Evolutionary conservation across 2,888 invertebrate species (phyloP).

Genomic region (Coronaproctus castanopsis): DNA sequence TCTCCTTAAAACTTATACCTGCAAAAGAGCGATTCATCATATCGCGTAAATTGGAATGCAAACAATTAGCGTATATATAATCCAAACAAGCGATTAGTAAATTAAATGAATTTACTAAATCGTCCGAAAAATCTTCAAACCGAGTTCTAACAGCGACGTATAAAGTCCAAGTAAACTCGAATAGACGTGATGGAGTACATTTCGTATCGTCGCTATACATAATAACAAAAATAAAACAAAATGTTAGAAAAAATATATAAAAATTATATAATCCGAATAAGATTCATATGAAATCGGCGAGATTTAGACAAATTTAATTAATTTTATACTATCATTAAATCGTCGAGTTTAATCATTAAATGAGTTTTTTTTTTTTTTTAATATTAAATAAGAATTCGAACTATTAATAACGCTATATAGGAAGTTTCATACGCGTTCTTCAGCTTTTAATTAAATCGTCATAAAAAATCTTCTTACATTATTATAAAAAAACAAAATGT

Average conservation of each 20-base stretch:
- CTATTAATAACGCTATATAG: no score
- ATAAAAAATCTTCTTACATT: no score
- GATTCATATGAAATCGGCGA: neutral
- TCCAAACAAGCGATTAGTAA: conserved; percentile 77
- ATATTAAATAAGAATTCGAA: no score
- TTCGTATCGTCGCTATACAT: no score
- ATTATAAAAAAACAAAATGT: no score
- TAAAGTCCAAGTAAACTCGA: conserved; percentile 84
- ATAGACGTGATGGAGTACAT: conserved; percentile 62
- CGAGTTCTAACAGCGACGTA: conserved; percentile 77
- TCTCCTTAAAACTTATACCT: no score
- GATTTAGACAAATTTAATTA: neutral
- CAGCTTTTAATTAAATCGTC: no score
- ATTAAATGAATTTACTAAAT: conserved; percentile 85
- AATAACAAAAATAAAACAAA: no score
- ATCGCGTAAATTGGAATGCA: conserved; percentile 56
- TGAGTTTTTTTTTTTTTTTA: no score
- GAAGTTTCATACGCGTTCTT: no score
- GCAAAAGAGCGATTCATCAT: conserved; percentile 65
- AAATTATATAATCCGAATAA: neutral
- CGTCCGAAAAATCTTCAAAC: conserved; percentile 67
- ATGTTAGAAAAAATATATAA: neutral
- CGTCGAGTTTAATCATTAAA: no score
- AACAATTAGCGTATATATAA: conserved; percentile 68
- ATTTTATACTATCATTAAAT: no score